Base-by-base conservation (phyloP, 2,888 invertebrate genomes). In the Pandemis cinnamomeana region DNA sequence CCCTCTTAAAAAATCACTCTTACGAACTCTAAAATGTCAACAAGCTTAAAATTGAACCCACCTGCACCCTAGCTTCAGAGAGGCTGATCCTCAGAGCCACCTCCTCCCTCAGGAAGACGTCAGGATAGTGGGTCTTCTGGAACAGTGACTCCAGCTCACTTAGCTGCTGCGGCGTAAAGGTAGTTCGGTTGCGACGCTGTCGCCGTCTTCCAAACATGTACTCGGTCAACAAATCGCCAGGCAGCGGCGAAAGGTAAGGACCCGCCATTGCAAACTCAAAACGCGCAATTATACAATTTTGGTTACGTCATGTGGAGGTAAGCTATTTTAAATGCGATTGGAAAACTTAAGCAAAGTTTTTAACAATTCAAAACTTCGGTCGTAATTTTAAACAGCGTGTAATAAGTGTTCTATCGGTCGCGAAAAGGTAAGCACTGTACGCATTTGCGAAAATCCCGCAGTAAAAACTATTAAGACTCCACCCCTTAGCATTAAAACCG, bases 101-200 rank as follows among this genome's bases (percentile, higher is more conserved):
- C 91, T 98, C 98, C 89, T 99, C 99, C 81, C 98, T 95, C 72
- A 97, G 91, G 84, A 96, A 96, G 36, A 98, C 98, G 85, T 98
- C 98, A 7, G 98, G 99, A 88, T 99, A 99, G 85, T 98, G 98
- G 0, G 98, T 99, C 91, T 98, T 98, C 89, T 98, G 98, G 90
- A 99, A 99, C 36, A 99, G 95, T 0, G 98, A 96, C 88, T 99
- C 99, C 83, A 99, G 90, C 85, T 98, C 98, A 85, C 98, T 97
- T 66, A 99, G 94, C 91, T 99, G 99, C 87, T 98, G 98, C 0
- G 98, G 98, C 44, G 98, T 98, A 88, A 99, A 99, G 0, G 98
- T 99, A 8, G 99, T 99, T 48, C 99, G 95, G 90, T 98, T 98
- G 76, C 98, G 95, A 76, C 98, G 95, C 95, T 99, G 97, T 80